A percentile compares a stretch with the other conserved stretches of the same genome.
These are phyloP conservation scores for Drosophila orosa DNA, from an alignment of 1,140 invertebrate species.

Conservation along the genomic window DNA sequence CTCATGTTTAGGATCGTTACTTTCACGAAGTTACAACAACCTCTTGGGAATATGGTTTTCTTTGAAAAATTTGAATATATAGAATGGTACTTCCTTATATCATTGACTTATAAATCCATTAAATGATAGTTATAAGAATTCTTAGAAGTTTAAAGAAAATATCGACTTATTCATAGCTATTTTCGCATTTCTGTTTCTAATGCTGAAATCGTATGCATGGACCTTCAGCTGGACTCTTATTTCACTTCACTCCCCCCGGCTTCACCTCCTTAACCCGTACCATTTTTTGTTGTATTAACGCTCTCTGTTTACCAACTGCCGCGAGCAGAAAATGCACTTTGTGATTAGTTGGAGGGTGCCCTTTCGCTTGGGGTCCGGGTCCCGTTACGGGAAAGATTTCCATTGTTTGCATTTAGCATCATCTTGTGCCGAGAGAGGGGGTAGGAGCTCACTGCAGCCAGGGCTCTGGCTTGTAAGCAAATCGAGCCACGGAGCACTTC, in stretches of 20 bases:
- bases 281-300: background rate
- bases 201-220: slow-evolving; percentile 71
- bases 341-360: slow-evolving; percentile 79
- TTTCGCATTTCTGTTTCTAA: slow-evolving; percentile 30
- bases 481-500: slow-evolving; percentile 57
- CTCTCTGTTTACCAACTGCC: slow-evolving; percentile 73
- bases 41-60: background rate
- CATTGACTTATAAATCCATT: fast-evolving
- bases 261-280: slow-evolving; percentile 3
- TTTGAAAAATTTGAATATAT: background rate
- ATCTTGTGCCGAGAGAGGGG: slow-evolving; percentile 31
- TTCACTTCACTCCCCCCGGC: slow-evolving; percentile 30
- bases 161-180: background rate
- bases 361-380: slow-evolving; percentile 24
- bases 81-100: background rate
- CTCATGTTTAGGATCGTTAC: too few relatives aligned
- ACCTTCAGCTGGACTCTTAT: slow-evolving; percentile 75
- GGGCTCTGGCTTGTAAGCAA: slow-evolving; percentile 29
- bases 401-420: slow-evolving; percentile 61
- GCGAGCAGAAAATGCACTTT: slow-evolving; percentile 79
- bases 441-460: slow-evolving; percentile 12
- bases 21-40: too few relatives aligned
- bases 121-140: background rate
- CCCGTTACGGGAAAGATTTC: slow-evolving; percentile 44
- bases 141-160: background rate